Base-by-base conservation (phyloP, 2,797 vertebrate species). In the Phataginus tetradactyla region DNA sequence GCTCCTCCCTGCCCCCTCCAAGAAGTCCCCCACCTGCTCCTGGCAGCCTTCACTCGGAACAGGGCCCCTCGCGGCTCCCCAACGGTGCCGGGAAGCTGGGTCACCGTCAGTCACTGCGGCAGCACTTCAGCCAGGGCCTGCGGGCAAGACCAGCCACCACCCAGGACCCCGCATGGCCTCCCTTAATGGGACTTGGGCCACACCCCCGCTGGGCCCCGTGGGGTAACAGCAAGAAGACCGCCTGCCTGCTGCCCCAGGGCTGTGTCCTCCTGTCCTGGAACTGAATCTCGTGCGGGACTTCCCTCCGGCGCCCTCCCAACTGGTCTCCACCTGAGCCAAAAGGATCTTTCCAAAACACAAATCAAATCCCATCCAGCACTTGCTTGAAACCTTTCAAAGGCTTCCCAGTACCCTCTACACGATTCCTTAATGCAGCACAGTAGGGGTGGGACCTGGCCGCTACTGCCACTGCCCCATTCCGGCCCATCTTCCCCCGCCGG, bases 401-500 rank as follows among this genome's bases (percentile, higher is more conserved):
- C 25, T 86, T 84, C 53, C 93, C 75, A 61, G n/a, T 15, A 23
- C 66, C 66, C 63, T 57, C 21, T 0, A 5, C 84, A 51, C 72
- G 39, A 75, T 34, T 90, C 59, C 74, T 84, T n/a, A 53, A 37
- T 0, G 15, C 5, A 53, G 37, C 32, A n/a, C n/a, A 74, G 27
- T 20, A 10, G 0, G 0, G 0, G 0, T n/a, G 49, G 21, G 42
- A 42, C 18, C 34, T 21, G 69, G 27, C 11, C 39, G 37, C n/a
- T 34, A 14, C 66, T 27, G 23, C 45, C 18, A 7, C 69, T 10
- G 4, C 8, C 63, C 27, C 18, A 21, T 8, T 4, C 27, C 20
- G 2, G 37, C 32, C 42, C 37, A 18, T 86, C 81, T 14, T 61
- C 18, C 59, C 6, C 34, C 18, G 2, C 5, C 3, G 20, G 37